Conservation (phyloP, 2,797 vertebrate genomes). For the Botia kubotai region DNA sequence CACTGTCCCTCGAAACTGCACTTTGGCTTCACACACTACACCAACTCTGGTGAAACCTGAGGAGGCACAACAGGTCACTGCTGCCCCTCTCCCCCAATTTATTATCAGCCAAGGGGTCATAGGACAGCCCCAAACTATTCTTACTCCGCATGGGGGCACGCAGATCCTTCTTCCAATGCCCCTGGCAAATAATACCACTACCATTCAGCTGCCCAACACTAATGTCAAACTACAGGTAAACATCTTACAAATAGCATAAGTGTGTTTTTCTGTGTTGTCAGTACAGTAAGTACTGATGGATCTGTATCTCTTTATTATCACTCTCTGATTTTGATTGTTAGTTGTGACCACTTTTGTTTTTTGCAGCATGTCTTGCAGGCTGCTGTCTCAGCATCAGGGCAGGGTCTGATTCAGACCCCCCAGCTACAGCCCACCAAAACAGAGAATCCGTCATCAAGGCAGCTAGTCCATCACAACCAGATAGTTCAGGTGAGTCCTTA, state of each 20-base stretch:
- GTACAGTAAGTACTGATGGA: neutral
- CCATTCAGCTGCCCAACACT: constrained; percentile 87
- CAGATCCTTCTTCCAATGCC: constrained; percentile 93
- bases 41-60: constrained; percentile 83
- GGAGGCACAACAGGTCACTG: constrained; percentile 70
- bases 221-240: constrained; percentile 87
- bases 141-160: constrained; percentile 82
- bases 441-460: constrained; percentile 74
- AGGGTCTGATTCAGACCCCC: constrained; percentile 78
- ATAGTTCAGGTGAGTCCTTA: constrained; percentile 84
- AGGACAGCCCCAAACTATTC: constrained; percentile 85
- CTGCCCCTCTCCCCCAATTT: constrained; percentile 73
- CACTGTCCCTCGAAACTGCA: constrained; percentile 58
- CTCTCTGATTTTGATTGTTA: neutral
- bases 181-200: constrained; percentile 80
- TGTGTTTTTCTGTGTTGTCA: neutral
- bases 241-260: neutral
- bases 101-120: constrained; percentile 85
- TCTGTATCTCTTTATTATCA: neutral
- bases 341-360: neutral
- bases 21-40: constrained; percentile 56
- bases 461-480: constrained; percentile 76
- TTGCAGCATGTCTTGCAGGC: constrained; percentile 82
- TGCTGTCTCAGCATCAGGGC: constrained; percentile 74
- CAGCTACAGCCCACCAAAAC: constrained; percentile 78